Conservation (phyloP, 2,888 invertebrate genomes). For the Agelastica alni region DNA sequence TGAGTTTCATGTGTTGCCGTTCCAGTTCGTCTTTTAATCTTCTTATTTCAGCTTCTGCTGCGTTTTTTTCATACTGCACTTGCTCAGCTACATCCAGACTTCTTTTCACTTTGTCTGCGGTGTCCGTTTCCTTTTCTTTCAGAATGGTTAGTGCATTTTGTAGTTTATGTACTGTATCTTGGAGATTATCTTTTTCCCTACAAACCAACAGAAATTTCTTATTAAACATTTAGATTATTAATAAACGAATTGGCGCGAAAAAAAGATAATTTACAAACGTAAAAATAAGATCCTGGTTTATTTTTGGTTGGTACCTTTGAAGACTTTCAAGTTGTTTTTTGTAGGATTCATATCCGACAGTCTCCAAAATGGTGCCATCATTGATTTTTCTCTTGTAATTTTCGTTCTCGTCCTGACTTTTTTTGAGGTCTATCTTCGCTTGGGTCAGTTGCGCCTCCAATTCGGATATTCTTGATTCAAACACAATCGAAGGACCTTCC, state of each 20-base stretch:
- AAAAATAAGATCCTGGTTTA: too few relatives aligned
- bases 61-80: slow-evolving; percentile 76
- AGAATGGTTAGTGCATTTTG: slow-evolving; percentile 67
- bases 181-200: slow-evolving; percentile 71
- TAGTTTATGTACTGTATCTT: slow-evolving; percentile 70
- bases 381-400: slow-evolving; percentile 56
- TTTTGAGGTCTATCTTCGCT: slow-evolving; percentile 74
- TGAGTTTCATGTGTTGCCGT: slow-evolving; percentile 73
- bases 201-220: too few relatives aligned
- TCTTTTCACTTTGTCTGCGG: slow-evolving; percentile 67
- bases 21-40: slow-evolving; percentile 78
- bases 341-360: slow-evolving; percentile 65
- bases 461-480: slow-evolving; percentile 83
- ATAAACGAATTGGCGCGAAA: too few relatives aligned
- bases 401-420: slow-evolving; percentile 70
- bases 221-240: too few relatives aligned
- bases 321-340: slow-evolving; percentile 72
- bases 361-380: slow-evolving; percentile 57
- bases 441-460: slow-evolving; percentile 83
- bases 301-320: slow-evolving; percentile 63
- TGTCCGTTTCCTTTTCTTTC: slow-evolving; percentile 66
- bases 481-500: slow-evolving; percentile 79
- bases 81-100: slow-evolving; percentile 75
- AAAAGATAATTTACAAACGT: too few relatives aligned
- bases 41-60: slow-evolving; percentile 75